Evolutionary conservation across 2,888 invertebrate genomes (phyloP).

Genomic region (Zaprionus lineosus): DNA sequence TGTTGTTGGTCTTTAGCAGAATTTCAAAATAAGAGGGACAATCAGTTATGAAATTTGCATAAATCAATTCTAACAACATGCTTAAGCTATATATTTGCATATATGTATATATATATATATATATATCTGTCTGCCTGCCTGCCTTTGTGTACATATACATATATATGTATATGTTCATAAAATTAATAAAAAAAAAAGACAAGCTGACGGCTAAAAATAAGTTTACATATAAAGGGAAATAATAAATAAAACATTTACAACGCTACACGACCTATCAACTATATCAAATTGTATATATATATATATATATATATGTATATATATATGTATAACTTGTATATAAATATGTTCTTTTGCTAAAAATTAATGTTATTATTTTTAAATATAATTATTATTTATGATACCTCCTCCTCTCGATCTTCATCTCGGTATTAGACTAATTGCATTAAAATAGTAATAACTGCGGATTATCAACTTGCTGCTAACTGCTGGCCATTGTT

Average conservation of each 20-base stretch:
- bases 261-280: conserved; percentile 73
- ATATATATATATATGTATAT: conserved; percentile 74
- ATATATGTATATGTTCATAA: conserved; percentile 12
- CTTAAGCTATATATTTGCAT: conserved; percentile 51
- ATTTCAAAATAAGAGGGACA: conserved; percentile 15
- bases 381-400: conserved; percentile 53
- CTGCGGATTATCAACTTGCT: conserved; percentile 73
- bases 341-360: conserved; percentile 76
- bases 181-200: conserved; percentile 10
- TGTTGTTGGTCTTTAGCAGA: conserved; percentile 42
- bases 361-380: conserved; percentile 58
- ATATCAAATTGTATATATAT: conserved; percentile 74
- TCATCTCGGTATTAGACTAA: conserved; percentile 58
- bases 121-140: no score
- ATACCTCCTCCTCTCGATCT: conserved; percentile 25
- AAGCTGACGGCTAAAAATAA: conserved; percentile 45
- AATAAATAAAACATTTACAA: conserved; percentile 79
- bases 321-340: conserved; percentile 57
- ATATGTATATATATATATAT: conserved; percentile 18
- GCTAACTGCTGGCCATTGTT: conserved; percentile 46
- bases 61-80: conserved; percentile 69
- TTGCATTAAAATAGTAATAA: conserved; percentile 74
- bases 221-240: conserved; percentile 69
- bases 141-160: conserved; percentile 14
- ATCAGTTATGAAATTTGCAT: conserved; percentile 42